phyloP scores from a whole-genome alignment of 2,797 vertebrate species.

The Xerus rutilus region DNA sequence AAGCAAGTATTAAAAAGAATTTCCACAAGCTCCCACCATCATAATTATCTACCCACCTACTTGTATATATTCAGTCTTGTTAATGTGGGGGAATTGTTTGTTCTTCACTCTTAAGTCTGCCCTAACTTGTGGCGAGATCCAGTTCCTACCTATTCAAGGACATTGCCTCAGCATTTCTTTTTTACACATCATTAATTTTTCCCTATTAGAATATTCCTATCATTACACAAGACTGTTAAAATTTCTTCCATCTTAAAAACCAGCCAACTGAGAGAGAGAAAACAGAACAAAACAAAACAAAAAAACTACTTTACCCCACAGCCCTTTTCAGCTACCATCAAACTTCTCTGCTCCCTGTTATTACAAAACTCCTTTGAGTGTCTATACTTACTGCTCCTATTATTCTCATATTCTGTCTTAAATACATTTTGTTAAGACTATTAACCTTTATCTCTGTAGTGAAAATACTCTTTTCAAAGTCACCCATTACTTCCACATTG shows the following conservation, averaged over 20 bases:
- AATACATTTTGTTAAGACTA: background rate
- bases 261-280: background rate
- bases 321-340: background rate
- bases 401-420: background rate
- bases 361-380: background rate
- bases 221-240: conserved; percentile 11
- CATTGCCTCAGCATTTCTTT: background rate
- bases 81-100: background rate
- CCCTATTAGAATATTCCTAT: background rate
- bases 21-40: background rate
- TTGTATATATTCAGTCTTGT: background rate
- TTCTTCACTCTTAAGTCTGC: background rate
- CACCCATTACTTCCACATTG: background rate
- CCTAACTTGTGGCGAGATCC: background rate
- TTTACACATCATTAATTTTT: background rate
- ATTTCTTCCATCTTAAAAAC: background rate
- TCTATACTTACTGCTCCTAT: background rate
- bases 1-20: background rate
- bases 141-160: background rate
- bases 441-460: background rate
- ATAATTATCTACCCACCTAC: background rate
- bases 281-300: background rate
- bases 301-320: background rate
- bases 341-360: background rate
- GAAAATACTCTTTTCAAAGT: background rate